phyloP scores from a whole-genome alignment of 2,113 vertebrate genomes.

The Eulacestoma nigropectus region DNA sequence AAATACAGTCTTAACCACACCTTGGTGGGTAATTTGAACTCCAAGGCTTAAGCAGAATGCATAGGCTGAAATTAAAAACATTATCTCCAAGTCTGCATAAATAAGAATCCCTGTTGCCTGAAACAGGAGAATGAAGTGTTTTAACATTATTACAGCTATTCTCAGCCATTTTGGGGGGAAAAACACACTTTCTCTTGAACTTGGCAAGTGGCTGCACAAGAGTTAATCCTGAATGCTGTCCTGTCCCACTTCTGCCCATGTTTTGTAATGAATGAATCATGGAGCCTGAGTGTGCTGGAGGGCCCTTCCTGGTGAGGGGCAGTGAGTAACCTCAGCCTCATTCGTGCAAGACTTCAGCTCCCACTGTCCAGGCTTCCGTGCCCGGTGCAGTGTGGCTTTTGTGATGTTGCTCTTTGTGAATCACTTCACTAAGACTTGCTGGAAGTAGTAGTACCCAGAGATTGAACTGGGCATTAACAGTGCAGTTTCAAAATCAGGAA shows the following conservation, averaged over 20 bases:
- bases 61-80: neutral
- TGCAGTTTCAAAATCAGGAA: neutral
- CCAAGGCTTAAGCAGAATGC: neutral
- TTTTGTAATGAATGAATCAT: neutral
- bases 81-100: neutral
- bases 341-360: neutral
- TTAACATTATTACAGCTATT: neutral
- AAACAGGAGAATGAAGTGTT: neutral
- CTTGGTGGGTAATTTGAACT: neutral
- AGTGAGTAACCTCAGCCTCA: neutral
- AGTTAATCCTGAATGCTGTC: neutral
- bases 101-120: neutral
- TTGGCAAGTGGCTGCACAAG: neutral
- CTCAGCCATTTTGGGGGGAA: neutral
- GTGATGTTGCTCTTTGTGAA: neutral
- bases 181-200: neutral
- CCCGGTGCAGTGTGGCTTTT: neutral
- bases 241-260: neutral
- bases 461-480: neutral
- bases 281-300: neutral
- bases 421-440: neutral
- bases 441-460: neutral
- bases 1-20: neutral
- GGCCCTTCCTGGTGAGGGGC: neutral
- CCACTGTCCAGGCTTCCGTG: fast-evolving